A percentile compares a stretch with the other conserved stretches of the same genome.
These are phyloP conservation scores for Scolopax mira DNA, from an alignment of 2,113 vertebrate genomes.

Conservation along the genomic window DNA sequence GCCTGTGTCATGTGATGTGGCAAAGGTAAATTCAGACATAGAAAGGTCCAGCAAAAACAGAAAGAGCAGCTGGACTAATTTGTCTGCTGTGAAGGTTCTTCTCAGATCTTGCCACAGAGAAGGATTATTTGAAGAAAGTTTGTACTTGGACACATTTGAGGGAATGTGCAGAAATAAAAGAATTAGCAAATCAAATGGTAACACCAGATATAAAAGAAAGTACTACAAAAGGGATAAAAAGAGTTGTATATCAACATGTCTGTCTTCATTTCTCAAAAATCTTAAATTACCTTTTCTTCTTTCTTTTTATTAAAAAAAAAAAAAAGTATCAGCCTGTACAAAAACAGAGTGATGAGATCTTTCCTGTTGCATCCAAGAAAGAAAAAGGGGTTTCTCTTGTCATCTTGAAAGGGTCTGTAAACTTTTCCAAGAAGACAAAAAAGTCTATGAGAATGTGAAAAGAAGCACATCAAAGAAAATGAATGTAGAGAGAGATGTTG, in stretches of 20 bases:
- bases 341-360: neutral
- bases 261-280: neutral
- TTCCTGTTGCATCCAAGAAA: neutral
- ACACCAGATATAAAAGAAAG: neutral
- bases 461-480: neutral
- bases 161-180: neutral
- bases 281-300: neutral
- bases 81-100: neutral
- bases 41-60: neutral
- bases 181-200: neutral
- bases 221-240: neutral
- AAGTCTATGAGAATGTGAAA: neutral
- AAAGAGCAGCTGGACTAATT: neutral
- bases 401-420: neutral
- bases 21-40: neutral
- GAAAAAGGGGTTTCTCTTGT: neutral
- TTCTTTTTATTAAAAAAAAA: neutral
- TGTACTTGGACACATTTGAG: neutral
- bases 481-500: neutral
- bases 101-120: neutral
- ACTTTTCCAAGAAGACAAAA: neutral
- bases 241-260: neutral
- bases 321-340: neutral
- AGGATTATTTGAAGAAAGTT: neutral
- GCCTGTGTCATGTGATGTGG: neutral